Conservation (phyloP, 2,888 invertebrate species). For the Stenotaenia linearis region DNA sequence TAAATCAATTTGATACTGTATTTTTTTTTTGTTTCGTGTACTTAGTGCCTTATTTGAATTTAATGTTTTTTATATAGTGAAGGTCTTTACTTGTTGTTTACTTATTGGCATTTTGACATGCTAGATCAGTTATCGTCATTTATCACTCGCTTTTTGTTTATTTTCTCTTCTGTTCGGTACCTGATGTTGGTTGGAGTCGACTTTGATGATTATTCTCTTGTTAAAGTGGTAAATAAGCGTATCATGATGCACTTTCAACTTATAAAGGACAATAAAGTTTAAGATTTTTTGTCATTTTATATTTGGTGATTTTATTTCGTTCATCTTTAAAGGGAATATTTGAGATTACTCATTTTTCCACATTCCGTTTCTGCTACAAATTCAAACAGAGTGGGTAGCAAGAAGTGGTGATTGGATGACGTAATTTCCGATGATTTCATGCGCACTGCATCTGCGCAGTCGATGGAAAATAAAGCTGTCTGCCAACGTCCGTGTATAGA, state of each 20-base stretch:
- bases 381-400: neutral
- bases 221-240: neutral
- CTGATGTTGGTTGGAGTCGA: neutral
- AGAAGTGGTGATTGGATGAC: conserved; percentile 1
- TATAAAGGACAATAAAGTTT: neutral
- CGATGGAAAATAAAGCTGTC: conserved; percentile 11
- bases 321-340: too few relatives aligned
- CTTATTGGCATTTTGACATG: neutral
- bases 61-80: too few relatives aligned
- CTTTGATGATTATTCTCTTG: neutral
- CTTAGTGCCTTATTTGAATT: neutral
- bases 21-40: neutral
- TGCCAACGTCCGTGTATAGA: neutral
- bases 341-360: too few relatives aligned
- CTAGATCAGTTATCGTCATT: neutral
- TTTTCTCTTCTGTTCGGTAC: neutral
- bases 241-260: neutral
- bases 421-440: conserved; percentile 13
- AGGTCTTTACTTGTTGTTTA: neutral
- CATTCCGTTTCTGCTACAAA: too few relatives aligned
- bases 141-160: neutral
- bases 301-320: too few relatives aligned
- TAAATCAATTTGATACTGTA: neutral
- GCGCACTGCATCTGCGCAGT: neutral
- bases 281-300: neutral